Conservation (phyloP, 2,113 vertebrate species). For the Grantiella picta region DNA sequence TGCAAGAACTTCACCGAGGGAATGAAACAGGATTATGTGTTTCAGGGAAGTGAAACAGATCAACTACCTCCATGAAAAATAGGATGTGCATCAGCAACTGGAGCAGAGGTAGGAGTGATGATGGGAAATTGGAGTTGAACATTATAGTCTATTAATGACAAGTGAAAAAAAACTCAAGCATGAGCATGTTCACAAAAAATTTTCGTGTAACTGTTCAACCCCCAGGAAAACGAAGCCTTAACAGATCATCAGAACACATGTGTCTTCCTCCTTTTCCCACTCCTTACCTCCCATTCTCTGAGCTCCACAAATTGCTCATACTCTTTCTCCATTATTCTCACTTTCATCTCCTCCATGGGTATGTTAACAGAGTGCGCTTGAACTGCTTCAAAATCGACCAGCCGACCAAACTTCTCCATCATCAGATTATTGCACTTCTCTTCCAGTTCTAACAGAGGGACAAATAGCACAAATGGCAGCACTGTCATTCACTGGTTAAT, state of each 20-base stretch:
- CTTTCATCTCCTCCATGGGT: slow-evolving; percentile 82
- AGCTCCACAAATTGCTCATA: slow-evolving; percentile 68
- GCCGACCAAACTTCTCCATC: slow-evolving; percentile 85
- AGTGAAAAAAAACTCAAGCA: not conserved
- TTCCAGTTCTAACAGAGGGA: slow-evolving; percentile 74
- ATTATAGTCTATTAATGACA: not conserved
- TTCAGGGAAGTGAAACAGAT: not conserved
- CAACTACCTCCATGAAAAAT: not conserved
- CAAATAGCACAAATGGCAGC: not conserved
- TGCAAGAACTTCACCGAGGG: not conserved
- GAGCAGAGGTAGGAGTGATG: not conserved
- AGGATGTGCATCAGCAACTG: not conserved
- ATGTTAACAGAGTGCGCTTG: slow-evolving; percentile 80
- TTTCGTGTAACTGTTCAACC: not conserved
- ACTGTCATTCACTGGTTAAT: not conserved
- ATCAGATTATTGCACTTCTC: slow-evolving; percentile 78
- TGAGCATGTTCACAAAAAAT: not conserved
- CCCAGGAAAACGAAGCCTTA: not conserved
- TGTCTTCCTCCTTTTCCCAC: not conserved
- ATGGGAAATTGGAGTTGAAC: not conserved
- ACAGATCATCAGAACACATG: not conserved
- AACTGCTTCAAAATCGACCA: slow-evolving; percentile 86
- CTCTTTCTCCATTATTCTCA: slow-evolving; percentile 76
- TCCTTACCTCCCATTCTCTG: slow-evolving; percentile 81
- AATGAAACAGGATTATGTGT: not conserved